Base-by-base conservation (phyloP, 37 sponge, comb jelly and placozoan species). In the Aplysina aerophoba region DNA sequence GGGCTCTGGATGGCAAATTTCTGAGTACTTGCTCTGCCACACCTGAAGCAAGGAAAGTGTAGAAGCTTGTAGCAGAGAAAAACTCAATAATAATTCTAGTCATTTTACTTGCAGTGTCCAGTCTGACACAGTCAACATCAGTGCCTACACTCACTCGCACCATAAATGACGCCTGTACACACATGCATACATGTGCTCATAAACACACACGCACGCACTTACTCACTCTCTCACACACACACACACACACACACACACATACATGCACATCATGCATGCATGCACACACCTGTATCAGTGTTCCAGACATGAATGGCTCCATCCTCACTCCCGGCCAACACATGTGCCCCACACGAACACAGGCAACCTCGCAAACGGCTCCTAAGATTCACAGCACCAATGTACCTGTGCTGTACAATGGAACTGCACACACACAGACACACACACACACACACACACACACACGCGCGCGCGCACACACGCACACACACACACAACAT, bases 231-330 rank as follows among this genome's bases (percentile, higher is more conserved):
- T 11, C 50, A 44, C 3, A 44, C 50, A 44, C 8, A 44, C 50
- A 44, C 50, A 44, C 50, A 44, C 50, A 44, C 50, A 44, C 50
- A 44, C 50, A 44, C 50, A 44, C 50, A 44, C 50, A 62, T 62
- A 3, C 64, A 62, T 62, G 11, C 64, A 62, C 28, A 62, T 62
- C 24, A 40, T n/a, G n/a, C n/a, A n/a, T n/a, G n/a, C n/a, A n/a
- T n/a, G n/a, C n/a, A n/a, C n/a, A n/a, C n/a, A 41, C 78, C 78
- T 40, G 78, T 75, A 24, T 40, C 78, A 75, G 78, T 40, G 54
- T 24, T 75, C 78, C 78, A 75, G 3, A 75, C 78, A 75, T 22
- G 25, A 36, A 75, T 41, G n/a, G 38, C 41, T 6, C 54, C 54
- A 75, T 41, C 53, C 24, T 75, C 78, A 21, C 78, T 41, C 44